Percentiles rank a stretch among this genome's conserved stretches.
Conservation (phyloP, 2,113 vertebrate genomes). For the Mesembrinibis cayennensis region DNA sequence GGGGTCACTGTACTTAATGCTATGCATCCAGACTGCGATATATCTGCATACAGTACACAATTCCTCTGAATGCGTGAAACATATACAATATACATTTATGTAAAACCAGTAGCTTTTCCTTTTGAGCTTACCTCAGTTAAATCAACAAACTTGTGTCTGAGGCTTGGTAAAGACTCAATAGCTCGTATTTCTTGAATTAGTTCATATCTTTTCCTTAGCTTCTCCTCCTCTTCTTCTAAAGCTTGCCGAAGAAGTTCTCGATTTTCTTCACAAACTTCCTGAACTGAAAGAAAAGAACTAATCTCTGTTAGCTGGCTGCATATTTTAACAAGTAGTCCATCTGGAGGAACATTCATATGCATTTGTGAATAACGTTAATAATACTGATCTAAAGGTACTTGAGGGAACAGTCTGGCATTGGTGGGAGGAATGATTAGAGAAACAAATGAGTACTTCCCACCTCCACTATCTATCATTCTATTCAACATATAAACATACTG, state of each 20-base stretch:
- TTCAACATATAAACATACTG: neutral
- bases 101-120: neutral
- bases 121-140: conserved; percentile 83
- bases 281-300: conserved; percentile 72
- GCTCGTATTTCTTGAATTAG: conserved; percentile 81
- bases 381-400: conserved; percentile 17
- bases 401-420: conserved; percentile 28
- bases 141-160: conserved; percentile 80
- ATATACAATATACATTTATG: neutral
- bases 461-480: conserved; percentile 1
- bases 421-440: conserved; percentile 37
- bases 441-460: conserved; percentile 30
- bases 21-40: neutral
- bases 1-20: neutral
- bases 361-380: conserved; percentile 10
- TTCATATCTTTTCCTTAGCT: conserved; percentile 77
- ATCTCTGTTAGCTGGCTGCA: neutral
- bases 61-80: neutral
- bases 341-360: conserved; percentile 10
- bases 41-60: neutral
- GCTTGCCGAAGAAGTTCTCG: conserved; percentile 77
- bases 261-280: conserved; percentile 83
- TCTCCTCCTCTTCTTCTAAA: conserved; percentile 76
- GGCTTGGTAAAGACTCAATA: conserved; percentile 73
- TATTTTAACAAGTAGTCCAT: conserved; percentile 30